Base-by-base conservation (phyloP, 1,140 invertebrate species). In the Calephelis nemesis region DNA sequence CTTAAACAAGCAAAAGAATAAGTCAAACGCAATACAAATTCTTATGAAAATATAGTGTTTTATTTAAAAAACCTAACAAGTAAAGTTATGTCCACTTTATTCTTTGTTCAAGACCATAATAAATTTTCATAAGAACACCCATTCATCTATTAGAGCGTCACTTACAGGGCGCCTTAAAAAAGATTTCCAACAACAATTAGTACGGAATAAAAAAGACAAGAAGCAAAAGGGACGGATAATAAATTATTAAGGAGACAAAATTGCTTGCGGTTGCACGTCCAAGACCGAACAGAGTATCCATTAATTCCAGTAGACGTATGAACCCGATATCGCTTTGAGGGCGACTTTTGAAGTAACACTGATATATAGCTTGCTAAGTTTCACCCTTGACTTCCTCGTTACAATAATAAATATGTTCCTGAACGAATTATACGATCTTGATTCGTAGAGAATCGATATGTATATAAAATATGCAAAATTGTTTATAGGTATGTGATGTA, bases 111-210 rank as follows among this genome's bases (percentile, higher is more conserved):
- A 58, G 10, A 30, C 54, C 54, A 58, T 58, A 58, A 58, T 58
- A 58, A 58, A 58, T 58, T 58, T 58, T 58, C 19, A 58, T 58
- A 39, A 58, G 54, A 15, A 5, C 54, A 58, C 54, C 54, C 54
- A 58, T 58, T 58, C 54, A 58, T 58, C 54, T 58, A 58, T 58
- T 58, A 58, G 54, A 58, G 54, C 54, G 54, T 58, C 54, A 58
- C 54, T 58, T 30, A 30, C 54, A 58, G 54, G 30, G 30, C 50
- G 7, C 54, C 30, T 58, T 58, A 58, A 58, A 58, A 58, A 11
- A 58, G 30, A 58, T 58, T 58, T 58, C 54, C 54, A 39, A 30
- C 54, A 58, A 58, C 54, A 58, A 58, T 58, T 58, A 58, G 54
- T 58, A 58, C 11, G 13, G 54, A 58, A 58, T 58, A 58, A 58